These are phyloP conservation scores for Passer domesticus DNA, from an alignment of 2,113 vertebrate genomes.

Conservation along the genomic window DNA sequence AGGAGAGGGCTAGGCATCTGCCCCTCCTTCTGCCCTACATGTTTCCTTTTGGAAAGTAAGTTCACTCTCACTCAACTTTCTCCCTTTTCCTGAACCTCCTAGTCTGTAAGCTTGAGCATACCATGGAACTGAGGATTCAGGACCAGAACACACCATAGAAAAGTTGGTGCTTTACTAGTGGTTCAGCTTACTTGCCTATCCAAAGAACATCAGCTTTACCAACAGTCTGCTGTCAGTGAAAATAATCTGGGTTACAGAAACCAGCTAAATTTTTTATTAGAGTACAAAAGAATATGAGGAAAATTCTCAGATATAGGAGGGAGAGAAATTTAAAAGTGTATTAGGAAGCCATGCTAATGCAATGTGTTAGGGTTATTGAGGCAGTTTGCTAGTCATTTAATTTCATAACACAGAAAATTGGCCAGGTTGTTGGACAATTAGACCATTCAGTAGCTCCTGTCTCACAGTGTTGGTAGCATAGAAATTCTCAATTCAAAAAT, in stretches of 20 bases:
- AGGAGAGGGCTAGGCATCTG: not conserved
- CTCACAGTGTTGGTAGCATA: not conserved
- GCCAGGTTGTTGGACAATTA: not conserved
- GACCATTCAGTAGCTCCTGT: not conserved
- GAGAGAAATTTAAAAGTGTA: not conserved
- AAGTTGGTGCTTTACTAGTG: not conserved
- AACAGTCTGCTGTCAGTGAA: not conserved
- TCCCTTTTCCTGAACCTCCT: not conserved
- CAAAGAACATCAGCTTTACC: not conserved
- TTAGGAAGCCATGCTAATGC: not conserved
- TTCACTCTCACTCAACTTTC: not conserved
- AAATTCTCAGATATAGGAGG: not conserved
- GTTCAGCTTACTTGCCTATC: not conserved
- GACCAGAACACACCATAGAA: not conserved
- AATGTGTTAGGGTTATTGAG: not conserved
- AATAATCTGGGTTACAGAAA: not conserved
- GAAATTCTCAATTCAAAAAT: not conserved
- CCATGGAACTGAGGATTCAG: not conserved
- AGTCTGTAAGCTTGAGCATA: not conserved
- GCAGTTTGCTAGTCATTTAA: not conserved
- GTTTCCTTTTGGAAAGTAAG: not conserved
- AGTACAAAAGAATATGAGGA: not conserved
- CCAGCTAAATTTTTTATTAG: not conserved
- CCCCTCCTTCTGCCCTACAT: not conserved
- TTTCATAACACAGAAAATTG: not conserved